Base-by-base conservation (phyloP, 2,888 invertebrate genomes). In the Aphidoletes aphidimyza region DNA sequence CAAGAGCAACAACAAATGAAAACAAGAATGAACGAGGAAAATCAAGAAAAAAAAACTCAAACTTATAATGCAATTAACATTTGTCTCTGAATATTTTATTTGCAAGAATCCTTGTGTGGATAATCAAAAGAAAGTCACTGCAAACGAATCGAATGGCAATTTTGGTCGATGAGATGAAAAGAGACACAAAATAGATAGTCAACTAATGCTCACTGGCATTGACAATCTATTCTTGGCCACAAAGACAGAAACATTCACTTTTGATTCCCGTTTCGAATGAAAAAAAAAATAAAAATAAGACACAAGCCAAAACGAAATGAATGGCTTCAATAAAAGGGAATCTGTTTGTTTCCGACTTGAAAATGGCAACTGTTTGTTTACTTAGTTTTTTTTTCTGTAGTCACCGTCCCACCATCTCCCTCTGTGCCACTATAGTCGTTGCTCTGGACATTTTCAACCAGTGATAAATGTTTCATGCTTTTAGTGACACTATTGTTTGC, bases 1-100 rank as follows among this genome's bases (percentile, higher is more conserved):
- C 30, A 6, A 22, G 22, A 22, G 0, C 3, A 54, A 54, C 6
- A 54, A 54, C 22, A 22, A 2, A 54, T n/a, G n/a, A n/a, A n/a
- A n/a, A n/a, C n/a, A n/a, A n/a, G n/a, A n/a, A n/a, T n/a, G n/a
- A n/a, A n/a, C n/a, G n/a, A n/a, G n/a, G n/a, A n/a, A n/a, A n/a
- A n/a, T n/a, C n/a, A 42, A 42, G 42, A 6, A 14, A 42, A n/a
- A 19, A 81, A 36, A 81, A 81, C 1, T 36, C 37, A 17, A 81
- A 37, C 81, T 81, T 81, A 37, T 37, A 81, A 81, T 81, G 81
- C 81, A 81, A 81, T 81, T 81, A 81, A 81, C 81, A 81, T 81
- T 81, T 81, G 37, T 81, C 81, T 37, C 9, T 81, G 81, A 37
- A 81, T 81, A 81, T 81, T 81, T 81, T 81, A 81, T 81, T 81